These are phyloP conservation scores for Pterocles orientalis DNA, from an alignment of 2,113 vertebrate genomes.

Conservation along the genomic window DNA sequence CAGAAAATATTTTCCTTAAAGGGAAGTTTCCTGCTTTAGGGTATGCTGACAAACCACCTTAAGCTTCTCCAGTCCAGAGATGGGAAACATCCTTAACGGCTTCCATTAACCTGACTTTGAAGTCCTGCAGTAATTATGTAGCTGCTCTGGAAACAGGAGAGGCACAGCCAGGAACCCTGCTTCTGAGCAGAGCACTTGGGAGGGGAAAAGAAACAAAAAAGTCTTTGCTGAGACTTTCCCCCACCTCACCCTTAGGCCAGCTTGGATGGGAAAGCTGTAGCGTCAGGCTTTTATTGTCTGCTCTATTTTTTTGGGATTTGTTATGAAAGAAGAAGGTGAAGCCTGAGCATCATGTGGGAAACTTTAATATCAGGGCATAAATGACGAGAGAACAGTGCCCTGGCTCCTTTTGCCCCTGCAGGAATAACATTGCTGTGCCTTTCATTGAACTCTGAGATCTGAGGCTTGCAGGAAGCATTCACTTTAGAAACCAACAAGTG, in stretches of 20 bases:
- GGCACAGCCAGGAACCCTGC: neutral
- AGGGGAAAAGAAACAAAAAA: constrained; percentile 1
- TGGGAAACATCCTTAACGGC: constrained; percentile 46
- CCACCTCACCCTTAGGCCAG: neutral
- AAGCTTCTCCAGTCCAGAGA: constrained; percentile 11
- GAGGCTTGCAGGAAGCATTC: neutral
- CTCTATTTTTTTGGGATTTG: neutral
- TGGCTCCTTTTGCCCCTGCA: neutral
- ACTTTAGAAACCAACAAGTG: neutral
- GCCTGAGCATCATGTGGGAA: neutral
- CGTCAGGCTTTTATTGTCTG: neutral
- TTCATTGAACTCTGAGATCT: neutral
- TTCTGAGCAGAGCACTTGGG: neutral
- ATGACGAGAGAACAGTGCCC: neutral
- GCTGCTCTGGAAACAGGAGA: constrained; percentile 39
- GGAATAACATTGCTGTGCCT: neutral
- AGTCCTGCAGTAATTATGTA: constrained; percentile 11
- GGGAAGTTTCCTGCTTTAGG: neutral
- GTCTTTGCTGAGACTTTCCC: neutral
- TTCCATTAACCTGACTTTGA: constrained; percentile 26
- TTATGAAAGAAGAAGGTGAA: neutral
- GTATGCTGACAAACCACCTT: constrained; percentile 36
- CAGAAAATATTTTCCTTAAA: neutral
- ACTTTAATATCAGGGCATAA: neutral
- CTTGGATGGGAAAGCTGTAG: neutral